Conservation (phyloP, 2,797 vertebrate genomes). For the Tarsius wallacei region DNA sequence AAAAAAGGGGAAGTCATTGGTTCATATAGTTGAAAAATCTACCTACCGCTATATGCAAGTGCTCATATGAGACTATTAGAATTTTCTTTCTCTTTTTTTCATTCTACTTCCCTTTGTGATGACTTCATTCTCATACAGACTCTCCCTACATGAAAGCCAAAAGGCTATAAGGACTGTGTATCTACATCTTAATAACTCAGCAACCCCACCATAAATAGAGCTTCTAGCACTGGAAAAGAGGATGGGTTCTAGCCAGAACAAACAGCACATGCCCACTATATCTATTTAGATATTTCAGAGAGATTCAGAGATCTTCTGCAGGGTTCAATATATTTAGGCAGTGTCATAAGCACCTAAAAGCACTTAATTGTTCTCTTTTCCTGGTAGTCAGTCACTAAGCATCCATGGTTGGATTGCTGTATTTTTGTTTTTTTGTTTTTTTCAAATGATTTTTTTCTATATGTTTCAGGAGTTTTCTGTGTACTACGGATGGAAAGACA, state of each 20-base stretch:
- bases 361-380: not conserved
- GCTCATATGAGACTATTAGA: not conserved
- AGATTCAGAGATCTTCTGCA: not conserved
- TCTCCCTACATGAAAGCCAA: not conserved
- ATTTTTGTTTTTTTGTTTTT: no score
- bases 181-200: not conserved
- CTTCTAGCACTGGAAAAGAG: not conserved
- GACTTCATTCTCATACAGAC: not conserved
- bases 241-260: not conserved
- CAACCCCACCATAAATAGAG: not conserved
- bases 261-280: not conserved
- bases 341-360: not conserved
- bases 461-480: not conserved
- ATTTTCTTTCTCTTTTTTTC: not conserved
- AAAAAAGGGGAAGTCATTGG: not conserved
- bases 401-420: not conserved
- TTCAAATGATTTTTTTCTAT: not conserved
- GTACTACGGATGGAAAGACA: not conserved
- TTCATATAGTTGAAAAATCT: not conserved
- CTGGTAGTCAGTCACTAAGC: not conserved
- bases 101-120: not conserved
- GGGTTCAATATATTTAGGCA: not conserved
- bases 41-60: not conserved
- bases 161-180: not conserved
- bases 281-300: not conserved